Base-by-base conservation (phyloP, 2,888 invertebrate species). In the Pelosia muscerda region DNA sequence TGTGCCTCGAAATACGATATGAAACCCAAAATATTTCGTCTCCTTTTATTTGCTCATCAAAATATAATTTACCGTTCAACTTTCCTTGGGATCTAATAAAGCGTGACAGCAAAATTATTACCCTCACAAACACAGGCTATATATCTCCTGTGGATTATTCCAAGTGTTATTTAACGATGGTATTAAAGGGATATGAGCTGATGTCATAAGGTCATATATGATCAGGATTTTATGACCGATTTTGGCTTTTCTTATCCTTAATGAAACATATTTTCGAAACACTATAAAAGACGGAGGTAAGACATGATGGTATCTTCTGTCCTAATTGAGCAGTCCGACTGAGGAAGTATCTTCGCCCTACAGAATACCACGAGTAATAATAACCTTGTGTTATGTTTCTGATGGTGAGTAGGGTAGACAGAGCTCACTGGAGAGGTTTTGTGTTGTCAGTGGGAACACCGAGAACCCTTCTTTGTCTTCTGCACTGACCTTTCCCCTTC, bases 81-180 rank as follows among this genome's bases (percentile, higher is more conserved):
- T 59, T 56, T 42, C 31, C 57, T 15, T 15, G 34, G 57, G 8
- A 63, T 62, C 57, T 62, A 66, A 62, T 62, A 66, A 66, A 66
- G 31, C 13, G 15, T 28, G 63, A 60, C 63, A 54, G 26, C 25
- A 26, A 57, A 66, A 66, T 66, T 61, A 66, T 62, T 62, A 62
- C 57, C n/a, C 56, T 26, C 56, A n/a, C 23, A 67, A 67, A 72
- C 62, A 68, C 19, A 60, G 26, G 23, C n/a, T 56, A 53, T 80
- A 74, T 71, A 80, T 80, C 64, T 69, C 66, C 22, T 4, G 42
- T 38, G n/a, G 53, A 71, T 74, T 80, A 78, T 77, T 66, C 71
- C 67, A 68, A 77, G 66, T 28, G 69, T 22, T 62, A 69, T 74
- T 77, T 72, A 71, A 80, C 69, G 68, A 72, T 53, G 49, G 59